Percentiles rank a stretch among this genome's conserved stretches.
Evolutionary conservation across 2,113 vertebrate genomes (phyloP).

Genomic region (Eira barbara): DNA sequence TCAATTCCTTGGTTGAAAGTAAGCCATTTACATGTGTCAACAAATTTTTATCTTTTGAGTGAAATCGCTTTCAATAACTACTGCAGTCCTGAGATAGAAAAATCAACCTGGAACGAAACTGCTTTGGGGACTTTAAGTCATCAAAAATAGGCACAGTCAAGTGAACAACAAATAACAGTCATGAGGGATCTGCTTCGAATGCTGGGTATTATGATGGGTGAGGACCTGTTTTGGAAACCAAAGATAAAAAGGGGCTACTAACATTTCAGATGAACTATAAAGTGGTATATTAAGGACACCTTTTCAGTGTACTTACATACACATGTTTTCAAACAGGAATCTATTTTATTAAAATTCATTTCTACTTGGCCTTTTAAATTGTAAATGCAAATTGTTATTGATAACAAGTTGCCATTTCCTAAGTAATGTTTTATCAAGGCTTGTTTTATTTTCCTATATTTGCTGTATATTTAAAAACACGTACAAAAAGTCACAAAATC

Average conservation of each 20-base stretch:
- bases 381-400: constrained; percentile 29
- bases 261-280: constrained; percentile 46
- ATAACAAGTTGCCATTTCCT: constrained; percentile 21
- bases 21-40: constrained; percentile 63
- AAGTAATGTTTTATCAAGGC: background rate
- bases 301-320: background rate
- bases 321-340: background rate
- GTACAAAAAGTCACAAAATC: background rate
- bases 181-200: constrained; percentile 14
- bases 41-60: constrained; percentile 64
- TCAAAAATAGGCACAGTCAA: background rate
- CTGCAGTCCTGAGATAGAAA: constrained; percentile 46
- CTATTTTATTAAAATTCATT: constrained; percentile 16
- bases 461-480: background rate
- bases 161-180: constrained; percentile 35
- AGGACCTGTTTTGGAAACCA: constrained; percentile 49
- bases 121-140: constrained; percentile 47
- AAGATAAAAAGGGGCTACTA: constrained; percentile 47
- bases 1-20: constrained; percentile 30
- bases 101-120: constrained; percentile 34
- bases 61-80: constrained; percentile 58
- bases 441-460: background rate
- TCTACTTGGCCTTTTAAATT: constrained; percentile 11
- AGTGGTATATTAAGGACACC: background rate
- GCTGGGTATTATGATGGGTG: constrained; percentile 19